Conservation (phyloP, 2,113 vertebrate genomes). For the Argyrosomus japonicus region DNA sequence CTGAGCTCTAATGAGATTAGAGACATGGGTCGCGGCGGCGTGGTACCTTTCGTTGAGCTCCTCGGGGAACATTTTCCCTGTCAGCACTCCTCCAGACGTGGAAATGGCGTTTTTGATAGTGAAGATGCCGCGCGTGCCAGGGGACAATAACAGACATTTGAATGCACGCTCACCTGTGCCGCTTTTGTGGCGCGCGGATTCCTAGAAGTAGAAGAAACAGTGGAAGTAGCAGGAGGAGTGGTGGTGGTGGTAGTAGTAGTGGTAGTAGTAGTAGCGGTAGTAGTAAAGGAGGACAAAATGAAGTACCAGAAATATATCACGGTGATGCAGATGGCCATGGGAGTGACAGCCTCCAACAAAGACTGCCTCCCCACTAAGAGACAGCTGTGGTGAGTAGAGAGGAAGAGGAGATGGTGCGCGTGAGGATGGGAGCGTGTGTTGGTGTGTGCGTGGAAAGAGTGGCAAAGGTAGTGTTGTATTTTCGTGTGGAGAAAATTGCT, state of each 20-base stretch:
- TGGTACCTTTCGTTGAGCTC: constrained; percentile 75
- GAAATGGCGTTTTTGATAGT: constrained; percentile 82
- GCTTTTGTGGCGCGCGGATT: constrained; percentile 84
- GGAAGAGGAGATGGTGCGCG: constrained; percentile 28
- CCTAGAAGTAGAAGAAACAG: constrained; percentile 73
- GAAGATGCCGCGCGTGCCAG: constrained; percentile 82
- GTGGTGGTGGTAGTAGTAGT: constrained; percentile 49
- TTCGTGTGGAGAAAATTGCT: constrained; percentile 27
- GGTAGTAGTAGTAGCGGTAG: constrained; percentile 45
- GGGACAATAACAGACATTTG: constrained; percentile 80
- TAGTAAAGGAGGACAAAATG: constrained; percentile 86
- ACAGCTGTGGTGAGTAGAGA: constrained; percentile 93
- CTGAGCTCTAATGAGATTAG: constrained; percentile 88
- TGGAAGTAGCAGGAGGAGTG: constrained; percentile 15
- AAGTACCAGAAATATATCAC: constrained; percentile 99
- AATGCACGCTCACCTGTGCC: constrained; percentile 90
- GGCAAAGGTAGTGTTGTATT: constrained; percentile 40
- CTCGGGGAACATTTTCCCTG: constrained; percentile 71
- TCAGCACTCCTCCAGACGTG: constrained; percentile 73
- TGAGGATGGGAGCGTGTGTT: constrained; percentile 27
- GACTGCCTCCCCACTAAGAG: constrained; percentile 94
- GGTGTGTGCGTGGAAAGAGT: constrained; percentile 29
- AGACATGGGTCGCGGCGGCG: constrained; percentile 80
- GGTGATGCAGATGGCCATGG: constrained; percentile 99
- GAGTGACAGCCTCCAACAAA: constrained; percentile 98